phyloP scores from a whole-genome alignment of 2,888 invertebrate species.

The Liposcelis brunnea region DNA sequence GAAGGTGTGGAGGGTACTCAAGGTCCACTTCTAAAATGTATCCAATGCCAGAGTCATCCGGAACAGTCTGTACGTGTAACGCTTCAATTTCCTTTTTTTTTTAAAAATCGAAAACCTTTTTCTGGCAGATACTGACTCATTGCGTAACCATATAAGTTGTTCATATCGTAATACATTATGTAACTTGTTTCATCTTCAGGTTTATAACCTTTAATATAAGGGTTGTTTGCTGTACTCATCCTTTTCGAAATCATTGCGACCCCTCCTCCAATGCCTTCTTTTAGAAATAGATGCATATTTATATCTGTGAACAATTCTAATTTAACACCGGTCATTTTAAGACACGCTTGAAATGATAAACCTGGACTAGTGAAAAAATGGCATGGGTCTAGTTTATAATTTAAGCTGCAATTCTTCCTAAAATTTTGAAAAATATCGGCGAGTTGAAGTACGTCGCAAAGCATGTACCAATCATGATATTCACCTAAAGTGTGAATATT shows the following conservation, averaged over 20 bases:
- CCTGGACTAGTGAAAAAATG: not conserved
- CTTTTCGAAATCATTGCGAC: not conserved
- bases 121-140: conserved; percentile 18
- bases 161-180: conserved; percentile 17
- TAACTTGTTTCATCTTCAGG: too few species aligned
- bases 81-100: conserved; percentile 12
- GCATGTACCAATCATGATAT: conserved; percentile 1
- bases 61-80: conserved; percentile 6
- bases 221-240: conserved; percentile 14
- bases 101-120: conserved; percentile 17
- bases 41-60: conserved; percentile 15
- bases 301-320: not conserved
- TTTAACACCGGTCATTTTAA: not conserved
- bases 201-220: conserved; percentile 12
- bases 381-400: not conserved
- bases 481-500: too few species aligned
- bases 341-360: not conserved
- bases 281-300: not conserved
- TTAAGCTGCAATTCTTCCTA: not conserved
- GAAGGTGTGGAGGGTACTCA: conserved; percentile 21
- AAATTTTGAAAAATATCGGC: conserved; percentile 12
- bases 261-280: not conserved
- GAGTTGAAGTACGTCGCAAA: conserved; percentile 5
- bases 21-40: conserved; percentile 23
- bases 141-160: conserved; percentile 17